phyloP scores from a whole-genome alignment of 2,888 invertebrate genomes.

The Tinea trinotella region DNA sequence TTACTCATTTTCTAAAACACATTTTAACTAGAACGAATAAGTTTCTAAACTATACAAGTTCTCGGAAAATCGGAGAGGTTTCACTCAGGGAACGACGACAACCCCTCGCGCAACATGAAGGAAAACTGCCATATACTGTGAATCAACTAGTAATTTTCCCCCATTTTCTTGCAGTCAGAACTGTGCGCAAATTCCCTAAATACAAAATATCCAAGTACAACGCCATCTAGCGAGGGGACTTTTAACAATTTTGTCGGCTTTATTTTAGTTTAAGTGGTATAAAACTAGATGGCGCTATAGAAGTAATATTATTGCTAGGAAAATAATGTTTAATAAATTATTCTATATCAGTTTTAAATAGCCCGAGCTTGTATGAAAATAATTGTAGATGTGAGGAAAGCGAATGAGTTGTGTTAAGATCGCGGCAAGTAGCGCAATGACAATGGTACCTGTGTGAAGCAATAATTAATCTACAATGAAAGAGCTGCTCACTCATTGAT shows the following conservation, averaged over 20 bases:
- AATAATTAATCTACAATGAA: too few species aligned
- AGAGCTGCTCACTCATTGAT: too few species aligned
- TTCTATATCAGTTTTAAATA: too few species aligned
- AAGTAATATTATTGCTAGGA: neutral
- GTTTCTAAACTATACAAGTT: conserved; percentile 4
- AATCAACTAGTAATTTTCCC: conserved; percentile 8
- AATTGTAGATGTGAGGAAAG: too few species aligned
- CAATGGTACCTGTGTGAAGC: too few species aligned
- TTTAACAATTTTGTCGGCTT: neutral
- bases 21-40: neutral
- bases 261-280: neutral
- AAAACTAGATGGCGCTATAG: conserved; percentile 21
- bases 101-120: neutral
- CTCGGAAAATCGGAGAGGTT: neutral
- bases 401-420: too few species aligned
- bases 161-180: neutral
- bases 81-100: conserved; percentile 4
- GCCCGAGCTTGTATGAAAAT: too few species aligned
- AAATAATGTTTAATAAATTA: too few species aligned
- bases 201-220: conserved; percentile 26
- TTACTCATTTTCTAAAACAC: neutral
- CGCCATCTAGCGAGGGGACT: conserved; percentile 34
- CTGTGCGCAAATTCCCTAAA: conserved; percentile 54
- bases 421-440: too few species aligned
- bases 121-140: neutral